Evolutionary conservation across 2,888 invertebrate species (phyloP), one percentile per base, ranked within the genome.

Genomic region (Drosophila niveifrons): DNA sequence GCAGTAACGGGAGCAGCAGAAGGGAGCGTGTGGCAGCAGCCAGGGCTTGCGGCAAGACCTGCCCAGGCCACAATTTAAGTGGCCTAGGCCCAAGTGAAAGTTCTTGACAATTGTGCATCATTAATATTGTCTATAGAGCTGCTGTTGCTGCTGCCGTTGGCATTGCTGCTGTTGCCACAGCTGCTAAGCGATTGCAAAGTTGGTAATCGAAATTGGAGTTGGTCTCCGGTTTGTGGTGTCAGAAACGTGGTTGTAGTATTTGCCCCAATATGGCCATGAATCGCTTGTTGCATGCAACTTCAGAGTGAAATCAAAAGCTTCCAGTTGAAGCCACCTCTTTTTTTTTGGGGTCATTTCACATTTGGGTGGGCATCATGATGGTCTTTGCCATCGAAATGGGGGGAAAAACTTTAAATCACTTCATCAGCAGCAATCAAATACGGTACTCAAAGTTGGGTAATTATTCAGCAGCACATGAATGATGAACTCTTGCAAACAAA

Each of bases 81-180:
- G 85, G 82, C 85, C 82, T 84, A 72, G 80, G 85, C 85, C 80
- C 78, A 76, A 82, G 82, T 82, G 82, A 82, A 82, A 82, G 82
- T 82, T 82, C 88, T 83, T 83, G 88, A 85, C 88, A 88, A 83
- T 83, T 79, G 88, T 82, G 88, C 82, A 82, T 82, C 82, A 82
- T 82, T 82, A 82, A 82, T 82, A 82, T 82, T 88, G 82, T 82
- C 88, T 87, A 77, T 80, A 66, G 66, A 68, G 78, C 74, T 70
- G 74, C 53, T 47, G 62, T 43, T 70, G 48, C 46, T 44, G 43
- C 29, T 58, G 36, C 51, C 39, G 31, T 64, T 56, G 63, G 31
- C 31, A 31, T 28, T 31, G 29, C 64, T 53, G 58, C 31, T 34
- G 58, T 36, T 59, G 61, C n/a, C n/a, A n/a, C 51, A 59, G n/a